These are phyloP conservation scores for Raphicerus campestris DNA, from an alignment of 2,113 vertebrate species.

Conservation along the genomic window DNA sequence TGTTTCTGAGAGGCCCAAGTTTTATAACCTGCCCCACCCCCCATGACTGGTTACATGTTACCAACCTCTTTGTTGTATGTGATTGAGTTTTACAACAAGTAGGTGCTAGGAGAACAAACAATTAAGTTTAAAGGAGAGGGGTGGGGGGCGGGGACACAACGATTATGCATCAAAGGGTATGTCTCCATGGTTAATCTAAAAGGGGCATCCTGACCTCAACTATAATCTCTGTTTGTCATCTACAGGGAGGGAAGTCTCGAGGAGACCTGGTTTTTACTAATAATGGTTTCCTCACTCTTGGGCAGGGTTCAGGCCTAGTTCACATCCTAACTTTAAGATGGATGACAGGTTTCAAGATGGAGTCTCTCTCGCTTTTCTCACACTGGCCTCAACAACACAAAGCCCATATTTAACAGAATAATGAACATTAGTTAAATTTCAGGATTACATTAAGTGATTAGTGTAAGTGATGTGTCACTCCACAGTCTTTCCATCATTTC, in stretches of 20 bases:
- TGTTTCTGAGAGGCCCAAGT: not conserved
- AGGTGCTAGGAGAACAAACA: not conserved
- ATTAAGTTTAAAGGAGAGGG: not conserved
- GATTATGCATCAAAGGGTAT: not conserved
- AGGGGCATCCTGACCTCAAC: not conserved
- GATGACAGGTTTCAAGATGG: not conserved
- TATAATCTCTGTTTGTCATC: not conserved
- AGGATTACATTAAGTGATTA: not conserved
- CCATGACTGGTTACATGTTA: not conserved
- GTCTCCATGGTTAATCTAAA: not conserved
- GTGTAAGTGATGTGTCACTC: not conserved
- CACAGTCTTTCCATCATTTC: not conserved
- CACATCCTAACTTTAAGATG: not conserved
- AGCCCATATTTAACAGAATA: not conserved
- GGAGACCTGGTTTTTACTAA: not conserved
- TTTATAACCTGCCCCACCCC: not conserved
- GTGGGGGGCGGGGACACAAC: accelerated
- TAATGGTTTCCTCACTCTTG: not conserved
- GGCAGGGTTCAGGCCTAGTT: not conserved
- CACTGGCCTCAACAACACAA: not conserved
- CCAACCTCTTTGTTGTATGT: not conserved
- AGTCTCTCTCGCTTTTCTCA: not conserved
- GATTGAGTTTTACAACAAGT: not conserved
- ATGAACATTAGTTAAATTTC: not conserved
- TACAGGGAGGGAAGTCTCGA: not conserved